Base-by-base conservation (phyloP, 2,888 invertebrate species). In the Nematopogon swammerdamellus region DNA sequence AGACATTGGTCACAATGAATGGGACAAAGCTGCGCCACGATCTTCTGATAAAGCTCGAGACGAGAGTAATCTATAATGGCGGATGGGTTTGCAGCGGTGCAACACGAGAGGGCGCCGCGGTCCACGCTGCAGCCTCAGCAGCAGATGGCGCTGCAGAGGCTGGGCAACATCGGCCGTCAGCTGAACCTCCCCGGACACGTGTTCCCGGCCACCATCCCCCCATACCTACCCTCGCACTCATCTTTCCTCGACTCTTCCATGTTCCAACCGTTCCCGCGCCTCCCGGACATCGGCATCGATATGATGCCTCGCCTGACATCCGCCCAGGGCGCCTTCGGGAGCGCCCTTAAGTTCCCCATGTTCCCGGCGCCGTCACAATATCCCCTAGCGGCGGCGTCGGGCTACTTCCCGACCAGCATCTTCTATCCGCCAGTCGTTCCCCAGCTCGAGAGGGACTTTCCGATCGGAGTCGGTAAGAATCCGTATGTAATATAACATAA, bases 21-120 rank as follows among this genome's bases (percentile, higher is more conserved):
- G n/a, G n/a, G n/a, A n/a, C n/a, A n/a, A n/a, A n/a, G n/a, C n/a
- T n/a, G n/a, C n/a, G n/a, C n/a, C n/a, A n/a, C n/a, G n/a, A n/a
- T n/a, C n/a, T n/a, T n/a, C n/a, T n/a, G n/a, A n/a, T n/a, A n/a
- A n/a, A n/a, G n/a, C n/a, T n/a, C n/a, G n/a, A n/a, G n/a, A n/a
- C n/a, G n/a, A n/a, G n/a, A n/a, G n/a, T n/a, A n/a, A n/a, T n/a
- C n/a, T n/a, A n/a, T n/a, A n/a, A n/a, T n/a, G n/a, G n/a, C n/a
- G n/a, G n/a, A n/a, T n/a, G n/a, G n/a, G n/a, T n/a, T 71, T 77
- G 48, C 82, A 95, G 95, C 95, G 52, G 95, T 95, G 18, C 94
- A 95, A 65, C 93, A 95, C 68, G 95, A 95, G 70, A 79, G 95
- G 54, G 92, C 94, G 10, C 92, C 94, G 0, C 81, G 94, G 45